Percentiles rank a stretch among this genome's conserved stretches.
Evolutionary conservation across 1,140 invertebrate species (phyloP).

Genomic region (Cyphomyrmex costatus): DNA sequence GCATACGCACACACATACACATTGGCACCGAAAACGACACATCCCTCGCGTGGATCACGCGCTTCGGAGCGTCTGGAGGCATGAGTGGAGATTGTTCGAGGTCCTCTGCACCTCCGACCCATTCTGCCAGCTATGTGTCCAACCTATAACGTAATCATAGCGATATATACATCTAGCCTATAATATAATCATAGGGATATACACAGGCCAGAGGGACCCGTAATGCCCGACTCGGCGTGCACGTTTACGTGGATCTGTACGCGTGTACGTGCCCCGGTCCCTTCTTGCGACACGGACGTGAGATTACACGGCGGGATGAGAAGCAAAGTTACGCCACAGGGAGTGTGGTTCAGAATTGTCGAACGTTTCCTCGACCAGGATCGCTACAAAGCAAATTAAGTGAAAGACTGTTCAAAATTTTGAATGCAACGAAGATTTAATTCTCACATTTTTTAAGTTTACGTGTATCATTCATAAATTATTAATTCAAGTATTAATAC

Average conservation of each 20-base stretch:
- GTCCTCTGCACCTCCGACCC: constrained; percentile 51
- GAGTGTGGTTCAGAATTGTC: constrained; percentile 24
- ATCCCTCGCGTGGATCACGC: constrained; percentile 55
- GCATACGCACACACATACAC: constrained; percentile 1
- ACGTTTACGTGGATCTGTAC: constrained; percentile 29
- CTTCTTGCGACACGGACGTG: constrained; percentile 70
- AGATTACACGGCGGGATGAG: constrained; percentile 69
- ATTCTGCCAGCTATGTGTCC: constrained; percentile 52
- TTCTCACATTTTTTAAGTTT: not conserved
- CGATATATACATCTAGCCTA: constrained; percentile 71
- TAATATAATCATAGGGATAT: constrained; percentile 75
- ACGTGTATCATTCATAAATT: no score
- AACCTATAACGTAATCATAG: constrained; percentile 77
- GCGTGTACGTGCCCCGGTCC: constrained; percentile 36
- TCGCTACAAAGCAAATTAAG: not conserved
- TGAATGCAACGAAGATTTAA: not conserved
- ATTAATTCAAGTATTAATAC: no score
- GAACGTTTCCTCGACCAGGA: not conserved
- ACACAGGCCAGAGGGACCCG: constrained; percentile 52
- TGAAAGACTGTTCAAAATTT: not conserved
- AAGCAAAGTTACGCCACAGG: constrained; percentile 32
- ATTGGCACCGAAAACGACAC: not conserved
- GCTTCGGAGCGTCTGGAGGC: constrained; percentile 38
- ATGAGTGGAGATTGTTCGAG: constrained; percentile 49
- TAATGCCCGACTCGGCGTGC: constrained; percentile 59